Conservation (phyloP, 2,888 invertebrate genomes). For the Drosophila lacicola region DNA sequence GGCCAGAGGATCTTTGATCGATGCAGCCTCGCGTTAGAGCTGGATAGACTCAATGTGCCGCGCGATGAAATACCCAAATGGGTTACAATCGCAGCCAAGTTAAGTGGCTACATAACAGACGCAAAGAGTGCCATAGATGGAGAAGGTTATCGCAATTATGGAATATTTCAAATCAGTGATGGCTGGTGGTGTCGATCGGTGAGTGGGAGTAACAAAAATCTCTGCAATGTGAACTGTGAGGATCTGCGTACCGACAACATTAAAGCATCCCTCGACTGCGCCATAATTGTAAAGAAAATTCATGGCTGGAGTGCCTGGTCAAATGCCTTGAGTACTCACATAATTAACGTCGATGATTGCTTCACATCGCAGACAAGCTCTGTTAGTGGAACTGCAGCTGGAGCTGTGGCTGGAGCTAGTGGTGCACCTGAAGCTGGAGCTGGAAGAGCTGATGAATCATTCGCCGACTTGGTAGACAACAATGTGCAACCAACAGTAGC, state of each 20-base stretch:
- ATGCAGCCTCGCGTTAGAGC: conserved; percentile 27
- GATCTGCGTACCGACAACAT: neutral
- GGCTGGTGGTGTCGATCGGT: conserved; percentile 4
- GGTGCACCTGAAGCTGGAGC: neutral
- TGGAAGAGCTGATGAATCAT: neutral
- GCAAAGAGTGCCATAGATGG: accelerated
- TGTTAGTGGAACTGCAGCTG: neutral
- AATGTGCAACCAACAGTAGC: too few relatives aligned
- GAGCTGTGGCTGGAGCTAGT: neutral
- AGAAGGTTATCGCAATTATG: neutral
- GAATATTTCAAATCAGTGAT: conserved; percentile 27
- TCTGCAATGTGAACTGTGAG: neutral
- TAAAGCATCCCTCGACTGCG: conserved; percentile 5
- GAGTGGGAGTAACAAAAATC: accelerated
- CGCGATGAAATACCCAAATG: conserved; percentile 1
- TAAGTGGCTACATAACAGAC: neutral
- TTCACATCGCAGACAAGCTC: neutral
- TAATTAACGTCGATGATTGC: conserved; percentile 7
- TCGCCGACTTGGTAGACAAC: too few relatives aligned
- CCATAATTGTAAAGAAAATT: accelerated
- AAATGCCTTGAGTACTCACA: too few relatives aligned
- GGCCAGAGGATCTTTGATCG: conserved; percentile 1
- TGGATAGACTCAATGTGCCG: conserved; percentile 12
- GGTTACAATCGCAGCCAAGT: conserved; percentile 3
- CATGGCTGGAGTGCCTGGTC: neutral